These are phyloP conservation scores for Phallusia fumigata DNA, from an alignment of 23 tunicate species.

Conservation along the genomic window DNA sequence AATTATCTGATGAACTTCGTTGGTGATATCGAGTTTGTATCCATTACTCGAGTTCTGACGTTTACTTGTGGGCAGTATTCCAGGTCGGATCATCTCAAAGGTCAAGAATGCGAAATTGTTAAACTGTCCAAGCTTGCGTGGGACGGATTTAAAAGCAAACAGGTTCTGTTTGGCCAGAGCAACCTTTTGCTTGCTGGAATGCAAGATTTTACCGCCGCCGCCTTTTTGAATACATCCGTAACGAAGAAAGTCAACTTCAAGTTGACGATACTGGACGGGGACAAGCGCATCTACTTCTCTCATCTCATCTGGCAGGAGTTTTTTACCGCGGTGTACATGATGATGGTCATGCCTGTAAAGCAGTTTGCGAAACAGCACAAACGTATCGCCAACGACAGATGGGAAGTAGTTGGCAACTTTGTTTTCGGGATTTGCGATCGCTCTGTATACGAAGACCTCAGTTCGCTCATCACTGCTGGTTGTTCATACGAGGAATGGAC, in stretches of 20 bases:
- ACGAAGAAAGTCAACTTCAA: background rate
- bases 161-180: background rate
- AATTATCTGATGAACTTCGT: background rate
- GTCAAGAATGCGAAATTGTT: background rate
- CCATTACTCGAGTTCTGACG: background rate
- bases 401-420: background rate
- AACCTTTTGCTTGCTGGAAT: background rate
- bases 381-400: background rate
- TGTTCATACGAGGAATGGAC: background rate
- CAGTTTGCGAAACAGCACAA: background rate
- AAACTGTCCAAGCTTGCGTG: background rate
- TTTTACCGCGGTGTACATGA: background rate
- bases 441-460: background rate
- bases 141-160: background rate
- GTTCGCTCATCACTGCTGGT: background rate
- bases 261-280: background rate
- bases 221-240: background rate
- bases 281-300: background rate
- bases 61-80: background rate
- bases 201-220: background rate
- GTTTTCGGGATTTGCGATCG: background rate
- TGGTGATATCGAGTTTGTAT: background rate
- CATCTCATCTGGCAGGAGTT: slow-evolving; percentile 5
- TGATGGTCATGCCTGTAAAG: background rate
- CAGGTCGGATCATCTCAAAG: background rate